Base-by-base conservation (phyloP, 2,888 invertebrate genomes). In the Eupithecia tripunctaria region DNA sequence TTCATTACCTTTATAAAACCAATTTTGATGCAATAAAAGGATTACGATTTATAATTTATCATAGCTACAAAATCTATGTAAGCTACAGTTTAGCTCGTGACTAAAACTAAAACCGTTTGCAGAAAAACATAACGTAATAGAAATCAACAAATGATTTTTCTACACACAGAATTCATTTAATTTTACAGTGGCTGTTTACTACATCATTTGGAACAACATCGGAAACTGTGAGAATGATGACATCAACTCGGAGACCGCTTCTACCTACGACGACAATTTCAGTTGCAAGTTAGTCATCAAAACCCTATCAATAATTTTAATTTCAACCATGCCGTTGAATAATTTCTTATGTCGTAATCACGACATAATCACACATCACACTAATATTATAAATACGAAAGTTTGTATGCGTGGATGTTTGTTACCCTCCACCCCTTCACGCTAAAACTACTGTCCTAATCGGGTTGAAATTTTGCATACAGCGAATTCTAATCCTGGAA, bases 141-240 rank as follows among this genome's bases (percentile, higher is more conserved):
- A 15, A 15, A 41, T 1, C 14, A 41, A 41, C 6, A 41, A 41
- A 15, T 14, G 2, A 25, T 25, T 14, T 0, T 56, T 3, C 6
- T 18, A 15, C 32, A n/a, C n/a, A 10, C 10, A 25, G 2, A 25
- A 14, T 63, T 66, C 47, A 14, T 64, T 56, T 74, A 60, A 15
- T 41, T 71, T 88, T 94, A 64, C 85, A 95, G 97, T 97, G 79
- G 97, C 96, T 27, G 95, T 97, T 32, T 95, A 96, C 82, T 96
- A 96, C 85, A 96, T 97, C 64, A 96, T 97, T 80, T 97, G 97
- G 97, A 95, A 95, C 80, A 96, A 97, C 82, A 96, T 97, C 72
- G 97, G 96, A 7, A 91, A 95, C 73, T 96, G 96, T 82, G 89
- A 88, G 1, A 92, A 91, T 66, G 91, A 93, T 14, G 90, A 93